Conservation (phyloP, 2,797 vertebrate genomes). For the Megalops cyprinoides region DNA sequence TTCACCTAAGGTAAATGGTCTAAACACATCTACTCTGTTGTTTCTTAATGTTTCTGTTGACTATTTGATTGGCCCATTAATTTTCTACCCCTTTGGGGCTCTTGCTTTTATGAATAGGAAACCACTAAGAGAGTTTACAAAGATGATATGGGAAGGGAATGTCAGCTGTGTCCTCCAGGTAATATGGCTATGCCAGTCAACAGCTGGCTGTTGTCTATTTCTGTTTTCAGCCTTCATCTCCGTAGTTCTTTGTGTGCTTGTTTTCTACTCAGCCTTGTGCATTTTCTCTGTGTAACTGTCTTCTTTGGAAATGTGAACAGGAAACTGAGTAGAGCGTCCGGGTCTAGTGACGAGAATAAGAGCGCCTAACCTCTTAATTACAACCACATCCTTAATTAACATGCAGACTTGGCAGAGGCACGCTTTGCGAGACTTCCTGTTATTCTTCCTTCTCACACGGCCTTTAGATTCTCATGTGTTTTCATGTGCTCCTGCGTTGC, state of each 20-base stretch:
- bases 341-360: constrained; percentile 11
- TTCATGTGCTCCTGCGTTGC: not conserved
- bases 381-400: constrained; percentile 61
- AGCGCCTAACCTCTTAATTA: constrained; percentile 35
- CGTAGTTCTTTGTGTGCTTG: not conserved
- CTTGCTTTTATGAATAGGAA: not conserved
- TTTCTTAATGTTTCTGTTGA: constrained; percentile 15
- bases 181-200: constrained; percentile 29
- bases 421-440: constrained; percentile 30
- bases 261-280: not conserved
- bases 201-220: not conserved
- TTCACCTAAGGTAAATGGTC: constrained; percentile 16
- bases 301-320: constrained; percentile 46
- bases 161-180: constrained; percentile 62
- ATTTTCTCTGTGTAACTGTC: constrained; percentile 5
- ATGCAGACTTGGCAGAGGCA: constrained; percentile 24
- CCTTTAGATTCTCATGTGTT: not conserved
- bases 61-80: constrained; percentile 24
- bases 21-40: not conserved
- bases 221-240: not conserved
- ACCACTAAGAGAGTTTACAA: not conserved
- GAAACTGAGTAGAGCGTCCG: not conserved
- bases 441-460: not conserved
- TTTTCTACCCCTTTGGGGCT: not conserved
- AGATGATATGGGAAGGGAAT: fast-evolving